Evolutionary conservation across 1,140 invertebrate species (phyloP).

Genomic region (Drosophila funebris): DNA sequence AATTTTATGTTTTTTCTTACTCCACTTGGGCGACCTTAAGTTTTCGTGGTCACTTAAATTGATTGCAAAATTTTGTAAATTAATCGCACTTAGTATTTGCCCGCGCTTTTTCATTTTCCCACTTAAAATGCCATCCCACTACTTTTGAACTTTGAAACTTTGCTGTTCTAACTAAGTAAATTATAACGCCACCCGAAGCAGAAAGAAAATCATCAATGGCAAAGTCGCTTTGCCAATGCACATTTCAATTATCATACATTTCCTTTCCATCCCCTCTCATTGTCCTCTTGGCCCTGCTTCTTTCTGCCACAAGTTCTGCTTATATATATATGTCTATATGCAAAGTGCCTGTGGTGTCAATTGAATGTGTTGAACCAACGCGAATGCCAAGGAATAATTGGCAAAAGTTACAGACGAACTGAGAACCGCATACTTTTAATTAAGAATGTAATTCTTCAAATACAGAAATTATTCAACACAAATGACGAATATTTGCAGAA

Average conservation of each 20-base stretch:
- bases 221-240: too few species aligned
- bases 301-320: not conserved
- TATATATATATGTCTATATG: too few species aligned
- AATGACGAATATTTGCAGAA: too few species aligned
- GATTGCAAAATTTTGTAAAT: constrained; percentile 29
- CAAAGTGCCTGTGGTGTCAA: too few species aligned
- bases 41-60: constrained; percentile 20
- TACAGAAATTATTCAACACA: too few species aligned
- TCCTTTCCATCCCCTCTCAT: too few species aligned
- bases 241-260: too few species aligned
- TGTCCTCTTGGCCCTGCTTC: not conserved
- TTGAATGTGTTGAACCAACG: too few species aligned
- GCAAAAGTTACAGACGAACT: constrained; percentile 11
- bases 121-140: constrained; percentile 4
- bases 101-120: constrained; percentile 4
- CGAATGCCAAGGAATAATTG: constrained; percentile 4
- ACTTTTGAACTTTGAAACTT: constrained; percentile 38
- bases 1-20: not conserved
- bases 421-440: constrained; percentile 43
- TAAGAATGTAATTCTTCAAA: too few species aligned
- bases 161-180: not conserved
- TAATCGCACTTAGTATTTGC: constrained; percentile 14
- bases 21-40: not conserved
- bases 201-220: constrained; percentile 52
- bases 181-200: not conserved